Conservation (phyloP, 2,113 vertebrate genomes). For the Ageneiosus marmoratus region DNA sequence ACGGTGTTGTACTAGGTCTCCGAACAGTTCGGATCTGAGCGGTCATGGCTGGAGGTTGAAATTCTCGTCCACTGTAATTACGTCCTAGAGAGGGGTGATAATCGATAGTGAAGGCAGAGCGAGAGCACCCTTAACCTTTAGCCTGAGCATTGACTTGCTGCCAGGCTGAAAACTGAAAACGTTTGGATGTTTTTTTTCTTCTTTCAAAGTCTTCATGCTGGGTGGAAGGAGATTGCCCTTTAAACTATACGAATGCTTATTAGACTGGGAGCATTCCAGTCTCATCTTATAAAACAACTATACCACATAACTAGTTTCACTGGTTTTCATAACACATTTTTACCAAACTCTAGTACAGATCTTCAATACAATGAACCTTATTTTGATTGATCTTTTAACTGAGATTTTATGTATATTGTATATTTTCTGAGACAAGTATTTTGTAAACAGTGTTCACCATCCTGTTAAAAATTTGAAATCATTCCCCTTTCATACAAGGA, state of each 20-base stretch:
- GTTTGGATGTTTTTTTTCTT: background rate
- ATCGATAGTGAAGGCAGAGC: background rate
- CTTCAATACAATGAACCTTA: background rate
- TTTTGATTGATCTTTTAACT: background rate
- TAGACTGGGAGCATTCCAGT: background rate
- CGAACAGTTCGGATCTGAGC: background rate
- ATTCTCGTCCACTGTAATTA: slow-evolving; percentile 17
- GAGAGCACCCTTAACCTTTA: slow-evolving; percentile 27
- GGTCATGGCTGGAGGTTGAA: background rate
- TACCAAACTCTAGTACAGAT: background rate
- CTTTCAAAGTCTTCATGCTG: background rate
- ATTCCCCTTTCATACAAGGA: background rate
- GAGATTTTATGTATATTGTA: background rate
- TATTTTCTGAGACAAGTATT: background rate
- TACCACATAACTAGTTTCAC: background rate
- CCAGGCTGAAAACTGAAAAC: slow-evolving; percentile 14
- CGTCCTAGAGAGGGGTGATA: background rate
- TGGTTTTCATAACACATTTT: background rate
- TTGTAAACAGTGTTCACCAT: no score
- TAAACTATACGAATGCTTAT: background rate
- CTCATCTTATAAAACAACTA: no score
- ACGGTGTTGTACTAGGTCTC: background rate
- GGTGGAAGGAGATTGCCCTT: background rate
- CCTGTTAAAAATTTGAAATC: no score
- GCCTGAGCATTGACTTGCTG: slow-evolving; percentile 13